Evolutionary conservation across 2,797 vertebrate species (phyloP).

Genomic region (Harpagifer antarcticus): DNA sequence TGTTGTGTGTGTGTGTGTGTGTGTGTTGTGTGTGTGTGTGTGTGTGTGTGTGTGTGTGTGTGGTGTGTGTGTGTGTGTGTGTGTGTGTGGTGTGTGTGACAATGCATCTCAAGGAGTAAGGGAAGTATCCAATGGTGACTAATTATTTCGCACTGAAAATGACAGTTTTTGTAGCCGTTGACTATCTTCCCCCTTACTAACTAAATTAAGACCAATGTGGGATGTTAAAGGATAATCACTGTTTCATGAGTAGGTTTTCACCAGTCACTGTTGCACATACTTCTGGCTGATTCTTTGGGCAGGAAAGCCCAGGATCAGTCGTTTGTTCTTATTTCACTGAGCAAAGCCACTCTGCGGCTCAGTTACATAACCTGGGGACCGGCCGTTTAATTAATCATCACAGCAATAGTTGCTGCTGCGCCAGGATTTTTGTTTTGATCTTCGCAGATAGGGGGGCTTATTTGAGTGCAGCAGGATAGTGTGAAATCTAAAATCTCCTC

Average conservation of each 20-base stretch:
- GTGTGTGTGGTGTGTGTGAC: constrained; percentile 5
- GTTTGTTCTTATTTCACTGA: constrained; percentile 50
- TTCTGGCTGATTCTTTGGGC: constrained; percentile 19
- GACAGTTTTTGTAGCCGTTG: constrained; percentile 54
- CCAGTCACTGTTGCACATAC: constrained; percentile 49
- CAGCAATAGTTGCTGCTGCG: constrained; percentile 34
- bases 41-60: constrained; percentile 6
- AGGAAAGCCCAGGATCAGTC: constrained; percentile 43
- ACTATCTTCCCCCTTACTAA: constrained; percentile 46
- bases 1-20: constrained; percentile 14
- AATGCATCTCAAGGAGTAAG: constrained; percentile 40
- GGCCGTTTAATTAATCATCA: constrained; percentile 73
- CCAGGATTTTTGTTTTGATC: constrained; percentile 47
- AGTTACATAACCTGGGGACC: constrained; percentile 60
- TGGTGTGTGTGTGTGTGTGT: constrained; percentile 12
- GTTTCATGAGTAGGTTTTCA: constrained; percentile 46
- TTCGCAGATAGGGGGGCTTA: constrained; percentile 22
- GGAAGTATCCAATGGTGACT: constrained; percentile 67
- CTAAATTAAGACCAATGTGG: constrained; percentile 64
- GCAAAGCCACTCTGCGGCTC: constrained; percentile 47
- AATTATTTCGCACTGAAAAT: constrained; percentile 74
- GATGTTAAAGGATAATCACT: constrained; percentile 52
- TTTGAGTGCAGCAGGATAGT: constrained; percentile 17
- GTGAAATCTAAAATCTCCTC: constrained; percentile 40
- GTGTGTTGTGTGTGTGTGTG: constrained; percentile 9